phyloP scores from a whole-genome alignment of 2,113 vertebrate genomes.

The Dipodomys ordii region DNA sequence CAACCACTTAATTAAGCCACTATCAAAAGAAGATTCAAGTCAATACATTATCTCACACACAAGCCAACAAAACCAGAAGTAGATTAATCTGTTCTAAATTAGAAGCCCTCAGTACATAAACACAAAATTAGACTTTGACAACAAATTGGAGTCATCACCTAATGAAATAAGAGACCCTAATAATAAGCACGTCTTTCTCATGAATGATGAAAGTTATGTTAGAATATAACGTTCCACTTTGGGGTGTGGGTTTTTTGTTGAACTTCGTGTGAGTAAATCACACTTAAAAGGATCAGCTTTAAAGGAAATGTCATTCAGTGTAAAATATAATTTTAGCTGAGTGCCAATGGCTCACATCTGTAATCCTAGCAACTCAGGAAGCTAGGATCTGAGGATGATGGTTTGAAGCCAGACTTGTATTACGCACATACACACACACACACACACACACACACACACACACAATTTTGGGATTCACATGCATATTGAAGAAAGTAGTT shows the following conservation, averaged over 20 bases:
- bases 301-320: not conserved
- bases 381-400: too few relatives aligned
- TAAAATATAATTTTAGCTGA: not conserved
- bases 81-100: conserved; percentile 62
- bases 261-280: conserved; percentile 39
- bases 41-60: conserved; percentile 61
- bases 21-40: conserved; percentile 65
- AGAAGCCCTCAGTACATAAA: conserved; percentile 31
- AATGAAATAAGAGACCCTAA: conserved; percentile 29
- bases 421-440: too few relatives aligned
- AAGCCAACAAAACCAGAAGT: conserved; percentile 60
- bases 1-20: conserved; percentile 70
- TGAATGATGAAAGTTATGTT: not conserved
- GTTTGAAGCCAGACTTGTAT: too few relatives aligned
- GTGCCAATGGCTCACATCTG: too few relatives aligned
- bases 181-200: conserved; percentile 3
- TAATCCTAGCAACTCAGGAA: too few relatives aligned
- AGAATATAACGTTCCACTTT: not conserved
- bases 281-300: not conserved
- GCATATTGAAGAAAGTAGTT: conserved; percentile 20
- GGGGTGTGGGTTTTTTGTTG: not conserved
- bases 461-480: not conserved
- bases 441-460: too few relatives aligned
- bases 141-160: not conserved
- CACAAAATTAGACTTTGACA: conserved; percentile 55